Evolutionary conservation across 2,888 invertebrate species (phyloP), one percentile per base, ranked within the genome.

Genomic region (Drosophila formosana): DNA sequence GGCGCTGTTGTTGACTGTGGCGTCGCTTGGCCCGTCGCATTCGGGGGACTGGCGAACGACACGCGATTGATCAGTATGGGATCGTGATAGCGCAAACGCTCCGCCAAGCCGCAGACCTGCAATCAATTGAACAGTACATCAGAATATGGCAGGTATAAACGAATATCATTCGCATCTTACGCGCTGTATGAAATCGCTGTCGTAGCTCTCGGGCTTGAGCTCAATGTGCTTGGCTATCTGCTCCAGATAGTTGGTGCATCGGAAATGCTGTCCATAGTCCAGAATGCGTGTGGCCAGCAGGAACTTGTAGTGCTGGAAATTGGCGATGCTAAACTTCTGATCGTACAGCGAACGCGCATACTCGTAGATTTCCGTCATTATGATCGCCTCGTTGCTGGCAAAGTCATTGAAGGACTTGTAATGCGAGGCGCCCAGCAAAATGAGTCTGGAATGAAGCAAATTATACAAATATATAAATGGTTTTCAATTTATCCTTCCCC

Each of bases 341-440:
- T 96, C 96, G 77, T 95, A 96, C 53, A 98, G 94, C 67, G 96
- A 95, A 75, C 96, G 94, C 4, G 98, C 98, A 92, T 98, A 99
- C 92, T 98, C 98, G 92, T 98, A 98, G 68, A 98, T 96, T 93
- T 98, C 98, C 0, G 98, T 98, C 93, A 98, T 96, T 93, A 98
- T 97, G 70, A 98, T 96, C 25, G 98, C 97, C 90, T 96, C 96
- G 90, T 96, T 96, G 58, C 94, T 95, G 43, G 96, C 96, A 91
- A 97, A 96, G 88, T 95, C 94, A 18, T 91, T 91, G 87, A 96
- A 95, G 2, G 94, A 89, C 83, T 94, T 93, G 65, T 94, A 94
- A 73, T 96, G 94, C 84, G 95, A 95, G 5, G 96, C 95, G 65
- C 98, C 96, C 74, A 98, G 94, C 50, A 98, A 94, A 56, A 97